Evolutionary conservation across 2,113 vertebrate genomes (phyloP).

Genomic region (Tylochromis polylepis): DNA sequence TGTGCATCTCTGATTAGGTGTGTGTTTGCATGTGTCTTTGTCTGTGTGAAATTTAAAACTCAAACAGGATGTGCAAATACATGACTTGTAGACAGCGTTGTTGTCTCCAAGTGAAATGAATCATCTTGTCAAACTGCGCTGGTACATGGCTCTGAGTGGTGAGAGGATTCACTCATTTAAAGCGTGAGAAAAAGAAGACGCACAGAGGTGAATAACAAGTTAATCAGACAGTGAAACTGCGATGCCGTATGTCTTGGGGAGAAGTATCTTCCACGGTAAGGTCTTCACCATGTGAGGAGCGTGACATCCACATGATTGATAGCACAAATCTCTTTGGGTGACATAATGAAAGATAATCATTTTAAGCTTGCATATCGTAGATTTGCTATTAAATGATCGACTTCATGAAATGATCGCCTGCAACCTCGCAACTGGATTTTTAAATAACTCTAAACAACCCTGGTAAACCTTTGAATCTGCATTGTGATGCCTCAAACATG

Average conservation of each 20-base stretch:
- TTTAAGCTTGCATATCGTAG: not conserved
- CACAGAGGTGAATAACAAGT: constrained; percentile 30
- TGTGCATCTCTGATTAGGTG: constrained; percentile 45
- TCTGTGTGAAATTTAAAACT: constrained; percentile 64
- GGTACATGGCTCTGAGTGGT: constrained; percentile 22
- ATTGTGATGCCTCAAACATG: not conserved
- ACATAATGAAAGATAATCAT: constrained; percentile 25
- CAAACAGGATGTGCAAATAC: constrained; percentile 64
- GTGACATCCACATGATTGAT: constrained; percentile 24
- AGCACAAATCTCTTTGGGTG: constrained; percentile 10
- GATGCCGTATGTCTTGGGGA: not conserved
- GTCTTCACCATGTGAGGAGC: not conserved
- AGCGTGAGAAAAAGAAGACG: constrained; percentile 51
- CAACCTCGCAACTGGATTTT: not conserved
- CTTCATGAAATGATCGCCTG: not conserved
- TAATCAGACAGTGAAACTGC: constrained; percentile 5
- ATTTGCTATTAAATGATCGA: constrained; percentile 13
- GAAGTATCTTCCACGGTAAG: not conserved
- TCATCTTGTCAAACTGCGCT: constrained; percentile 63
- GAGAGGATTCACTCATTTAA: constrained; percentile 49
- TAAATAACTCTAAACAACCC: not conserved
- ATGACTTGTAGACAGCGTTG: constrained; percentile 17
- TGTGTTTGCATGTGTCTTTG: constrained; percentile 26
- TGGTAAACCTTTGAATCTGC: not conserved
- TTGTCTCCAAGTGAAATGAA: constrained; percentile 64